These are phyloP conservation scores for Batillaria attramentaria DNA, from an alignment of 1,140 invertebrate genomes.

Conservation along the genomic window DNA sequence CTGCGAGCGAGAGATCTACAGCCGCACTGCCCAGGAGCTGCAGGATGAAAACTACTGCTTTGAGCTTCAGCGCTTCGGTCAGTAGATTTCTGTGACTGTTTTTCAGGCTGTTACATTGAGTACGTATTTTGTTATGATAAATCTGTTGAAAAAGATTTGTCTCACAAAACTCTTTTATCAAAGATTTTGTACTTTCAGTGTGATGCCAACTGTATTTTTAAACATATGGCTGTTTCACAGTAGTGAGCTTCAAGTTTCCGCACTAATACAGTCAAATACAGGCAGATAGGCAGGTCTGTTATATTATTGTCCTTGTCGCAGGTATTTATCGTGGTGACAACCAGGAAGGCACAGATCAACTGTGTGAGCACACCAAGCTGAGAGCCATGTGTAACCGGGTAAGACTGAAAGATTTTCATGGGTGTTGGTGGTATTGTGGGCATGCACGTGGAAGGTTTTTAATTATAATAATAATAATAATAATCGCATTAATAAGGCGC, in stretches of 20 bases:
- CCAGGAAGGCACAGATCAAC: slow-evolving; percentile 43
- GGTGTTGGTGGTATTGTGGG: no score
- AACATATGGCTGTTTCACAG: no score
- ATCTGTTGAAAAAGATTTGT: not conserved
- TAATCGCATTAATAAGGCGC: no score
- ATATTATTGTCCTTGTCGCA: no score
- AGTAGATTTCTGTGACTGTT: slow-evolving; percentile 63
- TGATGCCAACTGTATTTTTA: no score
- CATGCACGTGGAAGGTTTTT: no score
- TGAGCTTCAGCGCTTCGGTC: slow-evolving; percentile 81
- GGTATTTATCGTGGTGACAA: slow-evolving; percentile 63
- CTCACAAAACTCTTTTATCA: not conserved
- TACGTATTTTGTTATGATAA: not conserved
- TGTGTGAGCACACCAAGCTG: slow-evolving; percentile 58
- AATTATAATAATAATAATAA: no score
- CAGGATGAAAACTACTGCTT: slow-evolving; percentile 60
- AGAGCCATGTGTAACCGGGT: slow-evolving; percentile 63
- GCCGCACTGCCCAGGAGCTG: slow-evolving; percentile 33
- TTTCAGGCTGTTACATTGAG: not conserved
- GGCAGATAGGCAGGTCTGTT: no score
- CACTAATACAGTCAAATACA: no score
- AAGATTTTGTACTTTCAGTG: slow-evolving; percentile 22
- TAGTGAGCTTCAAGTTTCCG: no score
- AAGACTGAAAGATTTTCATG: no score
- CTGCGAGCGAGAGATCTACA: slow-evolving; percentile 64